Percentiles rank a stretch among this genome's conserved stretches.
These are phyloP conservation scores for Meteorus sp. DNA, from an alignment of 1,140 invertebrate genomes.

Conservation along the genomic window DNA sequence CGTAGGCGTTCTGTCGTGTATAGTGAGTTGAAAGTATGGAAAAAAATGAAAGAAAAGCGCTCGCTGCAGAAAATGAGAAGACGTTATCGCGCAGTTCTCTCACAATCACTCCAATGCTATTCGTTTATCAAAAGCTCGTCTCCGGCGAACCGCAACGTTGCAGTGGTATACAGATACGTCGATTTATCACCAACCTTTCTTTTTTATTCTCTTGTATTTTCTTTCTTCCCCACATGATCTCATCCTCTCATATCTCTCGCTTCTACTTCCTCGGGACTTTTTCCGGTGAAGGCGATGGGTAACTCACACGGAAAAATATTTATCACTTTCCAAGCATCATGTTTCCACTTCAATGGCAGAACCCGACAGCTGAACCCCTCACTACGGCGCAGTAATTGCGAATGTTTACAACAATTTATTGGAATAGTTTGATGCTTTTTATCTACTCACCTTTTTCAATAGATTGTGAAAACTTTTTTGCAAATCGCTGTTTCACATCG, in stretches of 20 bases:
- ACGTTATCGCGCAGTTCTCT: background rate
- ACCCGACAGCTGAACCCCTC: background rate
- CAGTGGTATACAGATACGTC: background rate
- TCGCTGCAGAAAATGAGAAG: background rate
- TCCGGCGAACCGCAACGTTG: background rate
- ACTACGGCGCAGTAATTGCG: conserved; percentile 16
- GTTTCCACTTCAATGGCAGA: conserved; percentile 10
- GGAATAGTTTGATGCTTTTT: background rate
- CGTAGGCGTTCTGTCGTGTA: too few relatives aligned
- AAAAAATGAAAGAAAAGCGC: background rate
- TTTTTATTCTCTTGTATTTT: background rate
- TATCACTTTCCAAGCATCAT: conserved; percentile 7
- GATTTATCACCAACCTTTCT: conserved; percentile 18
- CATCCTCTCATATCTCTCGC: background rate
- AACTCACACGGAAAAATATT: conserved; percentile 18
- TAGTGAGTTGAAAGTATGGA: too few relatives aligned
- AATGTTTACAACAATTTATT: conserved; percentile 21
- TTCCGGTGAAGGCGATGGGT: background rate
- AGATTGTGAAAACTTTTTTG: conserved; percentile 1
- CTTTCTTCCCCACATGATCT: conserved; percentile 11
- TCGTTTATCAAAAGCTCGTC: conserved; percentile 18
- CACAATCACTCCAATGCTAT: background rate
- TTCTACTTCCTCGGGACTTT: background rate
- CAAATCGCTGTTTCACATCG: background rate
- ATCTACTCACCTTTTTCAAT: background rate